phyloP scores from a whole-genome alignment of 1,140 invertebrate genomes.

The Formica selysi region DNA sequence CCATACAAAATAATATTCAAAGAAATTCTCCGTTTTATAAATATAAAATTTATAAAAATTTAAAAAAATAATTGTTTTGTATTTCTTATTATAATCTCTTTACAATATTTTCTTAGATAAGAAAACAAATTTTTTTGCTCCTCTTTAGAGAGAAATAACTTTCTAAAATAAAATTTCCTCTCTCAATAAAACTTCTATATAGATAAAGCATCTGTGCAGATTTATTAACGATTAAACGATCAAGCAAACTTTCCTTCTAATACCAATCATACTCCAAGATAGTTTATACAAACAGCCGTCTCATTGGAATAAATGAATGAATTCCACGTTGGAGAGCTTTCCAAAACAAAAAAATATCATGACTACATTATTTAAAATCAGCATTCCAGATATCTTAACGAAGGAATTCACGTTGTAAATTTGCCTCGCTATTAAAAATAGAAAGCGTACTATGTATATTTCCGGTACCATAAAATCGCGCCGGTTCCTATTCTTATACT shows the following conservation, averaged over 20 bases:
- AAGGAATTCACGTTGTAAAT: neutral
- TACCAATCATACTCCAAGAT: neutral
- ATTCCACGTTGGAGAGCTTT: neutral
- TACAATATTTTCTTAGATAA: neutral
- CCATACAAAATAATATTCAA: neutral
- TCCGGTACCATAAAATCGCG: neutral
- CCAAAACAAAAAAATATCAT: neutral
- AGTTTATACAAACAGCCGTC: neutral
- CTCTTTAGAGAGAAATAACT: neutral
- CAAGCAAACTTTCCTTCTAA: conserved; percentile 15
- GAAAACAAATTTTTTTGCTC: neutral
- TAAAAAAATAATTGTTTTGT: neutral
- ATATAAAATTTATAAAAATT: neutral
- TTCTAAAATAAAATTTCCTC: conserved; percentile 14
- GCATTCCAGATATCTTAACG: neutral
- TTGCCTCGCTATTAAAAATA: neutral
- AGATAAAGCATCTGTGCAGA: neutral
- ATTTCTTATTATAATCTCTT: neutral
- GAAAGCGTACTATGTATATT: neutral
- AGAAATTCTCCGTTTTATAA: neutral
- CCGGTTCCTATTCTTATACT: neutral
- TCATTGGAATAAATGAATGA: neutral
- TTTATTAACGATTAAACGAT: neutral
- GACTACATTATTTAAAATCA: neutral
- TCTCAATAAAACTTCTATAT: neutral